Conservation (phyloP, 2,888 invertebrate species). For the Ischnura elegans region DNA sequence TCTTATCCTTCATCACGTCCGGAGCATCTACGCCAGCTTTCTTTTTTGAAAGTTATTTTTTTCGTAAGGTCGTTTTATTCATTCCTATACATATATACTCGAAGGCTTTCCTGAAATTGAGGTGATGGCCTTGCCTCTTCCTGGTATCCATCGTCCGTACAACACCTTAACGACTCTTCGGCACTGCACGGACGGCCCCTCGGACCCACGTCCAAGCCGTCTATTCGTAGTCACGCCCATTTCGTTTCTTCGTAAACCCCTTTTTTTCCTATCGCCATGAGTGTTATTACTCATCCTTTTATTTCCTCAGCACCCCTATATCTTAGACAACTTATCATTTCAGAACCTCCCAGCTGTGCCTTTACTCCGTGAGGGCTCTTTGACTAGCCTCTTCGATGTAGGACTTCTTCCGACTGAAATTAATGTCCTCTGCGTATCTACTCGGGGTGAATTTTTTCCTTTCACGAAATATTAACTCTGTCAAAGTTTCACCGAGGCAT, state of each 20-base stretch:
- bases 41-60: neutral
- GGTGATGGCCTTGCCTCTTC: neutral
- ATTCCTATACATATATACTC: neutral
- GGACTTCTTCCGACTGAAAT: neutral
- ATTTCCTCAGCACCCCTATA: neutral
- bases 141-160: neutral
- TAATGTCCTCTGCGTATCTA: too few species aligned
- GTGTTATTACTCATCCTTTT: neutral
- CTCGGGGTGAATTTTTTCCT: too few species aligned
- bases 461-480: too few species aligned
- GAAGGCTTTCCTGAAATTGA: neutral
- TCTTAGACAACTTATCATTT: neutral
- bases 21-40: neutral
- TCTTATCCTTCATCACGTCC: conserved; percentile 28
- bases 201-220: neutral
- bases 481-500: too few species aligned
- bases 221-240: neutral
- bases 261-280: neutral
- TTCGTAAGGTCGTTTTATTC: neutral
- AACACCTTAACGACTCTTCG: neutral
- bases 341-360: neutral
- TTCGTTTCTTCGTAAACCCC: neutral
- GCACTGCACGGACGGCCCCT: neutral
- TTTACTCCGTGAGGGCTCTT: neutral
- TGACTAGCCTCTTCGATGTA: neutral